These are phyloP conservation scores for Zoanthus gigantus DNA, from an alignment of 92 coral and sea anemone species.

Conservation along the genomic window DNA sequence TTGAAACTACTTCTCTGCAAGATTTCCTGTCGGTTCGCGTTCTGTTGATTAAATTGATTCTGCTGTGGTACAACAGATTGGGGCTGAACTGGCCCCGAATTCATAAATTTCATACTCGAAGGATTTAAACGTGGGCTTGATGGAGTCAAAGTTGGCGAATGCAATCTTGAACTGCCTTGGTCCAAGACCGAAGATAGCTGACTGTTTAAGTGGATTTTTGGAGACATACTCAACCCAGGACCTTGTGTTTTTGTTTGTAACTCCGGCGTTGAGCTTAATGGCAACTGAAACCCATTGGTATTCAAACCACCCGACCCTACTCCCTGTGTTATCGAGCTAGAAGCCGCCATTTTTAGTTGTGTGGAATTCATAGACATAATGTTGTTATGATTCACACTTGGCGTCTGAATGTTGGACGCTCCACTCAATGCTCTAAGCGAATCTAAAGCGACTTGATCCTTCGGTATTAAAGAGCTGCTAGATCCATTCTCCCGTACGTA, in stretches of 20 bases:
- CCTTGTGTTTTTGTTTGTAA: slow-evolving; percentile 71
- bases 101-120: slow-evolving; percentile 46
- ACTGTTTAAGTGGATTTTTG: slow-evolving; percentile 78
- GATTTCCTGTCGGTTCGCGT: slow-evolving; percentile 81
- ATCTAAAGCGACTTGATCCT: slow-evolving; percentile 76
- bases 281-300: slow-evolving; percentile 88
- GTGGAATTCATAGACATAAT: slow-evolving; percentile 43
- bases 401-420: slow-evolving; percentile 38
- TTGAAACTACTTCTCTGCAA: slow-evolving; percentile 73
- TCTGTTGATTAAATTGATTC: slow-evolving; percentile 77
- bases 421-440: slow-evolving; percentile 6
- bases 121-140: slow-evolving; percentile 42
- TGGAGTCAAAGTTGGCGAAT: slow-evolving; percentile 49
- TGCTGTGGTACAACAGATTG: slow-evolving; percentile 68
- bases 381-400: slow-evolving; percentile 43
- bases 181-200: slow-evolving; percentile 78
- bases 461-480: slow-evolving; percentile 50
- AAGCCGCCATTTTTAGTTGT: slow-evolving; percentile 54
- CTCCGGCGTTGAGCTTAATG: slow-evolving; percentile 75
- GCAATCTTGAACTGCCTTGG: slow-evolving; percentile 66
- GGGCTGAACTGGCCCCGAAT: slow-evolving; percentile 30
- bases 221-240: slow-evolving; percentile 65
- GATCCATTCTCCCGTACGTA: slow-evolving; percentile 80
- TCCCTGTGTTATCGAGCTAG: slow-evolving; percentile 33
- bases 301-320: slow-evolving; percentile 45